Base-by-base conservation (phyloP, 2,888 invertebrate genomes). In the Seladonia tumulorum region DNA sequence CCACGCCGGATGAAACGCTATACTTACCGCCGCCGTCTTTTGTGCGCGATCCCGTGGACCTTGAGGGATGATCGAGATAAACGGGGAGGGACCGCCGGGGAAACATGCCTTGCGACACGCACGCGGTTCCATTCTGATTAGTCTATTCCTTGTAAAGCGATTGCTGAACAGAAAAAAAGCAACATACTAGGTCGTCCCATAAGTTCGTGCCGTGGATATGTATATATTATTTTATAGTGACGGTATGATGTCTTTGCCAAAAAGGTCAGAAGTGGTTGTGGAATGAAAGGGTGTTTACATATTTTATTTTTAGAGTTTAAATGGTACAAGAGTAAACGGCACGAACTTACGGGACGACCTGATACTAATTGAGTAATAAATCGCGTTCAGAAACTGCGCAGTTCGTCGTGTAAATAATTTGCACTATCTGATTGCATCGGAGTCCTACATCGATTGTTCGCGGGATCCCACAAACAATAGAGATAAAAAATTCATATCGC, bases 1-100 rank as follows among this genome's bases (percentile, higher is more conserved):
- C 89, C 18, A 68, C 22, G 12, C 45, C 22, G 60, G 76, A 76
- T 57, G 85, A 79, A 84, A 84, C 73, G 77, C 18, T 74, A 85
- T 45, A 73, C 45, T 35, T 35, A 35, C 35, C 35, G 35, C 25
- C 25, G n/a, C 18, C 25, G 25, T 25, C 66, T 25, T 16, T 35
- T 39, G 2, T 42, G 45, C 45, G 22, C 22, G 7, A 79, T 57
- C 53, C 29, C 7, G 16, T 29, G 45, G 49, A 66, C 39, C 57
- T 72, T 45, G 71, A 25, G 39, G 35, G 29, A 53, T 47, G 73
- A 45, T 29, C 57, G 10, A 35, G 42, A 29, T 16, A 53, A 39
- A 57, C n/a, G 39, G n/a, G 60, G 18, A 22, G 45, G 45, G 18
- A 76, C 57, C 57, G 12, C 57, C 57, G 57, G 29, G 29, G 7